Percentiles rank a stretch among this genome's conserved stretches.
These are phyloP conservation scores for Synchiropus splendidus DNA, from an alignment of 2,113 vertebrate genomes.

Conservation along the genomic window DNA sequence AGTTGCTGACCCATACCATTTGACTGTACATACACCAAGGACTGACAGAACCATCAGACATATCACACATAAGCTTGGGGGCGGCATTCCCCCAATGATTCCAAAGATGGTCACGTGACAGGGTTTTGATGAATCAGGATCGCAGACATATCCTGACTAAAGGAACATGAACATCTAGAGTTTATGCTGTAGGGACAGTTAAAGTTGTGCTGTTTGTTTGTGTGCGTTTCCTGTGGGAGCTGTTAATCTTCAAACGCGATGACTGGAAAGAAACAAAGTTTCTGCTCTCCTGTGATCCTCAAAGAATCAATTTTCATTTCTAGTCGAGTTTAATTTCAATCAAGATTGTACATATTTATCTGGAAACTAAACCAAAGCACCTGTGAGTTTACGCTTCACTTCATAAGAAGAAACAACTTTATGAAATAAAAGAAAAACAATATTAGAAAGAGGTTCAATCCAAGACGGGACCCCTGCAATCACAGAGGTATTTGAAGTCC, in stretches of 20 bases:
- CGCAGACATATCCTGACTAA: too few species aligned
- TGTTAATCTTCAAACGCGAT: too few species aligned
- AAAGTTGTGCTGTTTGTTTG: neutral
- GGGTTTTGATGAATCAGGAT: too few species aligned
- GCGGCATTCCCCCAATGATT: too few species aligned
- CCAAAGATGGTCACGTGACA: too few species aligned
- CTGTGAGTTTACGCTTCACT: constrained; percentile 49
- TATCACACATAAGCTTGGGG: too few species aligned
- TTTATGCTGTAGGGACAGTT: too few species aligned
- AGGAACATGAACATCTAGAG: too few species aligned
- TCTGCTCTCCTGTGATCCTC: constrained; percentile 42
- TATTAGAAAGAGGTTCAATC: constrained; percentile 41
- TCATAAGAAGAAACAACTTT: constrained; percentile 41
- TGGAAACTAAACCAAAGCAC: constrained; percentile 65
- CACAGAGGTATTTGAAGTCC: constrained; percentile 40
- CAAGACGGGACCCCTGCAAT: constrained; percentile 63
- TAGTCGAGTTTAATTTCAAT: constrained; percentile 38
- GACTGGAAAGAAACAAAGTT: constrained; percentile 52
- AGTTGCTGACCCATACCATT: too few species aligned
- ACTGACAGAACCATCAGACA: too few species aligned
- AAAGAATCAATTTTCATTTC: constrained; percentile 46
- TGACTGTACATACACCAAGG: too few species aligned
- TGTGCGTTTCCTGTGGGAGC: constrained; percentile 39
- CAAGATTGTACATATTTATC: constrained; percentile 60
- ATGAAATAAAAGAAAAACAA: constrained; percentile 19